phyloP scores from a whole-genome alignment of 2,797 vertebrate genomes.

The Rhabdomys pumilio region DNA sequence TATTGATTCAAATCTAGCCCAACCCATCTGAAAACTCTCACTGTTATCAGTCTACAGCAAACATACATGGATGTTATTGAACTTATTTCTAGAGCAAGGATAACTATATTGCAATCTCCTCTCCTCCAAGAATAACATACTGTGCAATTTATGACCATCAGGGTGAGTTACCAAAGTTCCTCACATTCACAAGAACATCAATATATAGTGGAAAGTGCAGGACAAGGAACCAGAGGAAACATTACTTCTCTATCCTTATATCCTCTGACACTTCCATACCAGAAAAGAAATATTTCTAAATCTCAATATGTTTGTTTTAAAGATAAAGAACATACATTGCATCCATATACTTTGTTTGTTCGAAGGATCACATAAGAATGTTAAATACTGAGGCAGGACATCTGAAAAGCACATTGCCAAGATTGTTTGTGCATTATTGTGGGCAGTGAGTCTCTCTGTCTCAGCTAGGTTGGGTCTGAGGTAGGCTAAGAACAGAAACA shows the following conservation, averaged over 20 bases:
- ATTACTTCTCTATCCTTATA: neutral
- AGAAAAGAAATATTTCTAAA: neutral
- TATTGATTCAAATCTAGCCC: neutral
- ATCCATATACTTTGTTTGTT: neutral
- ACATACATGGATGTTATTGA: neutral
- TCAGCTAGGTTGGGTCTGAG: neutral
- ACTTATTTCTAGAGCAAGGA: neutral
- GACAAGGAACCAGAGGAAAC: neutral
- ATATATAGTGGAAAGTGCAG: neutral
- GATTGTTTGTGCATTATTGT: neutral
- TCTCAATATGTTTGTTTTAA: neutral
- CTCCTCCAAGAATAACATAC: neutral
- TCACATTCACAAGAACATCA: neutral
- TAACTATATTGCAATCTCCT: neutral
- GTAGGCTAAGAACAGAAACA: neutral
- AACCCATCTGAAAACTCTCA: neutral
- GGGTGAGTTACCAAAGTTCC: neutral
- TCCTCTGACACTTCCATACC: neutral
- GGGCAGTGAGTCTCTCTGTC: neutral
- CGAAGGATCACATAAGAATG: neutral
- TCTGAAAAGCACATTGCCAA: neutral
- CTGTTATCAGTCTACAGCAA: slow-evolving; percentile 18
- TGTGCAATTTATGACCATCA: neutral
- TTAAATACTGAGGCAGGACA: neutral
- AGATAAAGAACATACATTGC: neutral